Percentiles rank a stretch among this genome's conserved stretches.
These are phyloP conservation scores for Burhinus bistriatus DNA, from an alignment of 2,113 vertebrate species.

Conservation along the genomic window DNA sequence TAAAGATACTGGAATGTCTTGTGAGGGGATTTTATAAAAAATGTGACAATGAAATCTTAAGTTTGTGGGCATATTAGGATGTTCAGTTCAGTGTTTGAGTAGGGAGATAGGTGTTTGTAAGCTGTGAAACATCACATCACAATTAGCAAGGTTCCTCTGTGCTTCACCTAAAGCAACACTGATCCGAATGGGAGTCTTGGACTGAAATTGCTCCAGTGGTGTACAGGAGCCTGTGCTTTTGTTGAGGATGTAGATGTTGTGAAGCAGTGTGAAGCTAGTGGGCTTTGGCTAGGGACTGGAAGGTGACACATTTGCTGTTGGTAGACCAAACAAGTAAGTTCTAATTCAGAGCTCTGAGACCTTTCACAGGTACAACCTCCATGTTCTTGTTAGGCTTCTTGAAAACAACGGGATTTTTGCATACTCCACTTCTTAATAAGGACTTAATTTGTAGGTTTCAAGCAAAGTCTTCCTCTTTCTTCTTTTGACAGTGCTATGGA, in stretches of 20 bases:
- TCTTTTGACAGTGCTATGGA: background rate
- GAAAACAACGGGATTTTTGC: background rate
- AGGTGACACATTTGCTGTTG: background rate
- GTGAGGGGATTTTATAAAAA: background rate
- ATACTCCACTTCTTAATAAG: background rate
- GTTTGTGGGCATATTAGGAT: background rate
- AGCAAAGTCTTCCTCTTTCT: background rate
- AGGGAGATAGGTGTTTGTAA: rapidly evolving
- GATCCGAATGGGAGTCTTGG: background rate
- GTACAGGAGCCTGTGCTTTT: background rate
- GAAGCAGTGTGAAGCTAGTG: background rate
- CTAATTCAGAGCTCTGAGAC: background rate
- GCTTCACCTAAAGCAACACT: background rate
- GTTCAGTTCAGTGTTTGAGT: background rate
- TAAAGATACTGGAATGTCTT: background rate
- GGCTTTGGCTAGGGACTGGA: background rate
- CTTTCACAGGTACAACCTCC: background rate
- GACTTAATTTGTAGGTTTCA: background rate
- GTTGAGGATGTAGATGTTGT: background rate
- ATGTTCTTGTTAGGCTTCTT: background rate
- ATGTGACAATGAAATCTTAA: background rate
- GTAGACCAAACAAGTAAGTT: background rate
- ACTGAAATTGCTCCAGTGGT: background rate
- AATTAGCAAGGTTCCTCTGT: background rate
- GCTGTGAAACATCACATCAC: background rate